Percentiles rank a stretch among this genome's conserved stretches.
phyloP scores from a whole-genome alignment of 2,113 vertebrate species.

The Ptilonorhynchus violaceus region DNA sequence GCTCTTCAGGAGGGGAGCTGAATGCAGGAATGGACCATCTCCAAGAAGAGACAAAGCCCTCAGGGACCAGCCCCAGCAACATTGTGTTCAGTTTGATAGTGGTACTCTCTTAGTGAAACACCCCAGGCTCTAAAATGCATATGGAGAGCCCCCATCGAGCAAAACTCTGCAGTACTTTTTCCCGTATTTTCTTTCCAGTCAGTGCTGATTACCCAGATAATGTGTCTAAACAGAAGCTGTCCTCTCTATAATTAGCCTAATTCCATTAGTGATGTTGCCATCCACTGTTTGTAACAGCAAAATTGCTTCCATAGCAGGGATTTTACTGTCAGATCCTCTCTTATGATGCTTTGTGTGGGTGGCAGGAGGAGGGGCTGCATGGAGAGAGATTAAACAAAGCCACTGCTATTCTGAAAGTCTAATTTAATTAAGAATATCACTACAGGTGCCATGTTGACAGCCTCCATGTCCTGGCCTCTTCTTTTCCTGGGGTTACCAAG shows the following conservation, averaged over 20 bases:
- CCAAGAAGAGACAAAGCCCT: not conserved
- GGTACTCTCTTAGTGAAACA: constrained; percentile 23
- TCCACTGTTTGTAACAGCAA: constrained; percentile 70
- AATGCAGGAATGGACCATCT: not conserved
- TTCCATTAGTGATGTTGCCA: constrained; percentile 75
- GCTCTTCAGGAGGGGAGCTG: not conserved
- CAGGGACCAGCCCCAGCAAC: not conserved
- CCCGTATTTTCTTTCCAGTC: constrained; percentile 69
- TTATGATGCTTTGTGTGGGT: constrained; percentile 68
- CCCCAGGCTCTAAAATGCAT: constrained; percentile 18
- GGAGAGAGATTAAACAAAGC: constrained; percentile 67
- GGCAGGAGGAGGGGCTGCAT: constrained; percentile 59
- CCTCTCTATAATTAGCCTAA: constrained; percentile 75
- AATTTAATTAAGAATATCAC: constrained; percentile 67
- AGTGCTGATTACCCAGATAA: constrained; percentile 72
- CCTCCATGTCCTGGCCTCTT: constrained; percentile 22
- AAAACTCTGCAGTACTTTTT: constrained; percentile 58
- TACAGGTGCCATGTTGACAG: constrained; percentile 59
- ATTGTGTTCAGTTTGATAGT: not conserved
- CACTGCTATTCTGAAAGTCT: constrained; percentile 66
- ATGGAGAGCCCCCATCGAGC: constrained; percentile 45
- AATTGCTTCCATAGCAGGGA: constrained; percentile 70
- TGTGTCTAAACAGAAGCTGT: constrained; percentile 75
- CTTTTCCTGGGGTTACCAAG: not conserved
- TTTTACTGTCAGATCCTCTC: constrained; percentile 70